Base-by-base conservation (phyloP, 2,888 invertebrate genomes). In the Drosophila stalkeri region DNA sequence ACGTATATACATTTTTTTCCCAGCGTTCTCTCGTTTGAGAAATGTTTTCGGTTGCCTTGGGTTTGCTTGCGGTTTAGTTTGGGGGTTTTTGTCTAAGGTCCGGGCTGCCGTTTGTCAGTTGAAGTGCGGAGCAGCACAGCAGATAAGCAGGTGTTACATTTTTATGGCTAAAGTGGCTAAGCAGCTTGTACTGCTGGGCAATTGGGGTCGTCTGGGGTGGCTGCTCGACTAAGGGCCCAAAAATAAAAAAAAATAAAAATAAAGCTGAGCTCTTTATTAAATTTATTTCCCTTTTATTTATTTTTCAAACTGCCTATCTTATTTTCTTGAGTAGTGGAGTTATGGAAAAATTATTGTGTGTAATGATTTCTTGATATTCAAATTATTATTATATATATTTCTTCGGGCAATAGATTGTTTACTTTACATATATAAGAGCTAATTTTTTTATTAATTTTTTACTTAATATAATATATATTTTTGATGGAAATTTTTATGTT, bases 81-180 rank as follows among this genome's bases (percentile, higher is more conserved):
- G 43, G 56, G 41, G 56, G 43, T 2, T n/a, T 11, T 35, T 56
- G 44, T 31, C 43, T 16, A 35, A 43, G 43, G 54, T 55, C 41
- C 31, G 54, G 27, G 18, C 18, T n/a, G 41, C 27, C 27, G 27
- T 27, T 39, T 39, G 37, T 39, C 37, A 39, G 37, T 39, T 16
- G 9, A 47, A 9, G 54, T 43, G 54, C 44, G 49, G 46, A 41
- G 70, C 43, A 56, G 64, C 55, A 71, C 61, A 60, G 54, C 39
- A 86, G 90, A 86, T 89, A 89, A 89, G 86, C 86, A 85, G 90
- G 90, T 85, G 85, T 85, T 88, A 86, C 60, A 85, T 85, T 85
- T 85, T 89, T 85, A 89, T 80, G 81, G 75, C 72, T 56, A 70
- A 89, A 82, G 80, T 87, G 83, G 86, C 88, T 85, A 85, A 89